Evolutionary conservation across 2,888 invertebrate species (phyloP).

Genomic region (Parnassius orleans): DNA sequence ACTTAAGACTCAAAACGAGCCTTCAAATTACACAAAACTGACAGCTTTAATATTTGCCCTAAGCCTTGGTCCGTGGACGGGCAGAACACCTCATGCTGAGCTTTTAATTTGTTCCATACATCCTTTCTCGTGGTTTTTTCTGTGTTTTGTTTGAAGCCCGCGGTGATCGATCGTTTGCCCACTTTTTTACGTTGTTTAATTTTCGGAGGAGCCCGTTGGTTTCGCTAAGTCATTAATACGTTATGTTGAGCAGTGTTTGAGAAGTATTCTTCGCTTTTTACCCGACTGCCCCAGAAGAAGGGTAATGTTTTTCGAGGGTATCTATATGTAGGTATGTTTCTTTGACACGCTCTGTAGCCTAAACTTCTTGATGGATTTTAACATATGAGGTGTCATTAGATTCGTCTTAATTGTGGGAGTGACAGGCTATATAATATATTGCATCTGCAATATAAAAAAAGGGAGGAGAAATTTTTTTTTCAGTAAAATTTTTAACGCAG

Average conservation of each 20-base stretch:
- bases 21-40: slow-evolving; percentile 76
- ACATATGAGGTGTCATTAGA: too few relatives aligned
- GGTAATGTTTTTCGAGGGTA: too few relatives aligned
- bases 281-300: too few relatives aligned
- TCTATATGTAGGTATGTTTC: too few relatives aligned
- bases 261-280: slow-evolving; percentile 49
- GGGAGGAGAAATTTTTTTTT: too few relatives aligned
- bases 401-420: slow-evolving; percentile 17
- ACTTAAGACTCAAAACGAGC: slow-evolving; percentile 71
- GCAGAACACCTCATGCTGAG: slow-evolving; percentile 72
- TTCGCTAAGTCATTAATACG: slow-evolving; percentile 77
- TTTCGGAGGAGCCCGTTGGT: slow-evolving; percentile 68
- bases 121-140: slow-evolving; percentile 70
- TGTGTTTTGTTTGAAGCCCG: slow-evolving; percentile 71
- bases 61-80: slow-evolving; percentile 51
- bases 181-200: slow-evolving; percentile 77
- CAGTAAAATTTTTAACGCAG: too few relatives aligned
- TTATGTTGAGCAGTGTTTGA: slow-evolving; percentile 34
- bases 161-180: slow-evolving; percentile 75
- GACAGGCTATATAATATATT: slow-evolving; percentile 4
- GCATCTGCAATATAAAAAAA: too few relatives aligned
- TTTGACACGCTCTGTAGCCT: too few relatives aligned
- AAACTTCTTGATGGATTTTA: too few relatives aligned
- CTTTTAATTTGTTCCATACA: slow-evolving; percentile 79
- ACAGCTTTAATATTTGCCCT: slow-evolving; percentile 79